phyloP scores from a whole-genome alignment of 2,888 invertebrate species.

The Melikaiella ostensackeni region DNA sequence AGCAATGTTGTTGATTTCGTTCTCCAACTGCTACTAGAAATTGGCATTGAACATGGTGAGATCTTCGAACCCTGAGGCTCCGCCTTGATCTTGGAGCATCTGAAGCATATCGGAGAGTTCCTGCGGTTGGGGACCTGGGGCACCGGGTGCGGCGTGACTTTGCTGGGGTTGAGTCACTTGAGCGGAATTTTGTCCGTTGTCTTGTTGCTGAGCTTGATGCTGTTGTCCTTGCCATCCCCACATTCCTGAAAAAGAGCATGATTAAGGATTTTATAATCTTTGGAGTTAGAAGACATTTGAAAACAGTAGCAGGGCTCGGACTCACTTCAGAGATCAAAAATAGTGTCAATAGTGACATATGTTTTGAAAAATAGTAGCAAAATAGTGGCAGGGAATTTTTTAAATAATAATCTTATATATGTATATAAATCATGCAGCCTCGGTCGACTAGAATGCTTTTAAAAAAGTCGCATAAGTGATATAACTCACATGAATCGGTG shows the following conservation, averaged over 20 bases:
- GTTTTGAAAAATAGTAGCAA: too few relatives aligned
- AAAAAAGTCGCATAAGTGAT: too few relatives aligned
- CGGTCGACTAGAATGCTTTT: too few relatives aligned
- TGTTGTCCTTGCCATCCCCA: conserved; percentile 86
- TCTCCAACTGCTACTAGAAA: conserved; percentile 80
- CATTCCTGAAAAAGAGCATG: conserved; percentile 79
- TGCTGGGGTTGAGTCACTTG: conserved; percentile 71
- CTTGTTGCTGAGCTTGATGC: conserved; percentile 71
- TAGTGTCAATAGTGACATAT: too few relatives aligned
- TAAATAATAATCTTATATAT: too few relatives aligned
- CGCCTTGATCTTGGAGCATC: conserved; percentile 90
- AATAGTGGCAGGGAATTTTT: too few relatives aligned
- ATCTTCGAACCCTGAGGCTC: conserved; percentile 91
- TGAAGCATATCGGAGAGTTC: conserved; percentile 96
- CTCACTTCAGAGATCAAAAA: too few relatives aligned
- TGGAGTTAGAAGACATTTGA: neutral
- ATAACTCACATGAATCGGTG: too few relatives aligned
- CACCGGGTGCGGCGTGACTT: conserved; percentile 75
- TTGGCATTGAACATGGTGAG: conserved; percentile 93
- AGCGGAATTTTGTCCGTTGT: conserved; percentile 69
- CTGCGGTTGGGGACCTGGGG: conserved; percentile 84
- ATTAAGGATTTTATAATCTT: neutral
- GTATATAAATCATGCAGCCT: too few relatives aligned
- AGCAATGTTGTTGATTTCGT: conserved; percentile 15
- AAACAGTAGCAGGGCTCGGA: too few relatives aligned